A percentile compares a stretch with the other conserved stretches of the same genome.
Conservation (phyloP, 2,113 vertebrate genomes). For the Pongo pygmaeus region DNA sequence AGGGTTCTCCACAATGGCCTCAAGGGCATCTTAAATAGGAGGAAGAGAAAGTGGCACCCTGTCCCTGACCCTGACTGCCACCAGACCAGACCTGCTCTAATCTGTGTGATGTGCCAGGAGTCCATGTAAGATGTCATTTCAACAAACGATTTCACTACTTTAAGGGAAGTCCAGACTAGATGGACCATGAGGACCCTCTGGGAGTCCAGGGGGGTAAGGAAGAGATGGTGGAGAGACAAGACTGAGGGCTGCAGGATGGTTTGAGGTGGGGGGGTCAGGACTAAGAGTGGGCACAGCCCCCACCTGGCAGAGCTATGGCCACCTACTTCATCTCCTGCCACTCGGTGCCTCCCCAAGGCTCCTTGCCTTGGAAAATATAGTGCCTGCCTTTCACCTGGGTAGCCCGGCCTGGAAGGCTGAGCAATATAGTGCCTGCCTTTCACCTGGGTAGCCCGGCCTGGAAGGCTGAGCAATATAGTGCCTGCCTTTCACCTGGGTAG, state of each 20-base stretch:
- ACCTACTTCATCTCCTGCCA: neutral
- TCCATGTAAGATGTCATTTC: neutral
- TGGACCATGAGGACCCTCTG: neutral
- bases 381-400: neutral
- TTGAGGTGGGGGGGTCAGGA: accelerated
- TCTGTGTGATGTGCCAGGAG: too few relatives aligned
- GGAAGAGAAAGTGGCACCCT: accelerated
- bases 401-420: neutral
- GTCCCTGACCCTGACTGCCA: too few relatives aligned
- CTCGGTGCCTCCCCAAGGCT: neutral
- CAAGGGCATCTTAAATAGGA: neutral
- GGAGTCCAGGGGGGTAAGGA: neutral
- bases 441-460: neutral
- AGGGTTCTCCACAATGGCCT: neutral
- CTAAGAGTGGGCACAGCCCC: neutral
- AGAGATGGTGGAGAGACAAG: accelerated
- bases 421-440: neutral
- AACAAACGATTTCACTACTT: neutral
- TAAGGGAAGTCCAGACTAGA: neutral
- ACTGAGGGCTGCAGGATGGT: neutral
- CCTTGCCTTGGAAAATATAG: neutral
- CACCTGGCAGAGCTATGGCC: too few relatives aligned
- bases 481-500: neutral
- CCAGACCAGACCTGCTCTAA: neutral
- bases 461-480: neutral